Evolutionary conservation across 2,797 vertebrate species (phyloP), one percentile per base, ranked within the genome.

Genomic region (Eulemur coronatus): DNA sequence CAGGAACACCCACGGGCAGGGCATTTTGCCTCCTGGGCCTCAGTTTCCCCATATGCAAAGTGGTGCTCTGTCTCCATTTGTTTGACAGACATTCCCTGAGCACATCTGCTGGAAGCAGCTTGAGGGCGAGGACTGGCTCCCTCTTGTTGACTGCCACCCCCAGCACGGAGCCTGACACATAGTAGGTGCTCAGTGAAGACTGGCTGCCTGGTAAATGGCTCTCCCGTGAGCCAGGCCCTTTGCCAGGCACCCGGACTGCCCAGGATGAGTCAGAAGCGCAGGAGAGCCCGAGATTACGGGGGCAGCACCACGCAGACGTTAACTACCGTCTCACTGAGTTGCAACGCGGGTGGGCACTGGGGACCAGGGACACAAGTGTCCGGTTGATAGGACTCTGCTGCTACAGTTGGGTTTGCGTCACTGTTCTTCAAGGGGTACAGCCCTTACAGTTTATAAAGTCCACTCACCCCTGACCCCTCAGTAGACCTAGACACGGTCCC

Each of bases 131-230:
- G 69, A 26, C 22, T 3, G 18, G 12, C n/a, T 78, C 91, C 6
- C 9, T 38, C 38, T 41, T 3, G 4, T 43, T 20, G 28, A 15
- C 18, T 4, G 3, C 33, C 5, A 2, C 0, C 0, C 30, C 38
- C 35, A 15, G 50, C 70, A 59, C 28, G 33, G 75, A 89, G n/a
- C 33, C 59, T 33, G 57, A 24, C 46, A 15, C 72, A 17, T 9
- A 67, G 55, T 55, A 75, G 81, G 92, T 50, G 41, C 78, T 89
- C 63, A 5, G 13, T 57, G 38, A 48, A 55, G 35, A 15, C 30
- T 55, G 33, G 46, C 9, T 55, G 69, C 20, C n/a, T 8, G 20
- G 43, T 50, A 12, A 41, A 35, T 17, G 6, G 69, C 33, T 70
- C 52, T 8, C 1, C 69, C 26, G 24, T 84, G 93, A 85, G 59